Percentiles rank a stretch among this genome's conserved stretches.
phyloP scores from a whole-genome alignment of 64 coral and sea anemone species.

The Anthopleura sola region DNA sequence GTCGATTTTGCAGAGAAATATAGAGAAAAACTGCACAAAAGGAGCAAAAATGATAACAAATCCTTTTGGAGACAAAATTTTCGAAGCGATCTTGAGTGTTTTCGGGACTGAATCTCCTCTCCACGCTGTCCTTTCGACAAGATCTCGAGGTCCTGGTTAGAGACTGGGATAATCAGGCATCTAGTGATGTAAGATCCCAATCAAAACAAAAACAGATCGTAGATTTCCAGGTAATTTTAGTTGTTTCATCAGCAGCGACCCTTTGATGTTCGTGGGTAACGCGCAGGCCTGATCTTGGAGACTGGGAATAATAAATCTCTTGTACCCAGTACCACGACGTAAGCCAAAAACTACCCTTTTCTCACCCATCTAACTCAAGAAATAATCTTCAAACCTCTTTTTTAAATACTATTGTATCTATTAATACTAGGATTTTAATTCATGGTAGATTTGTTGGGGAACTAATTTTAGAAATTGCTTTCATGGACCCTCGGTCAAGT shows the following conservation, averaged over 20 bases:
- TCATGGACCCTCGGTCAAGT: background rate
- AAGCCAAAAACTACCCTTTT: background rate
- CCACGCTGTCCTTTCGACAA: background rate
- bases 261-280: background rate
- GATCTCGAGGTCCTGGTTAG: background rate
- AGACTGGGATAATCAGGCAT: background rate
- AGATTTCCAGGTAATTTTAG: background rate
- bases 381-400: background rate
- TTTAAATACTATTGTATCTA: background rate
- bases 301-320: conserved; percentile 22
- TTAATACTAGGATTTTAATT: background rate
- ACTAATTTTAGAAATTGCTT: background rate
- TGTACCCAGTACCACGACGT: background rate
- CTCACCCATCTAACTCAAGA: too few species aligned
- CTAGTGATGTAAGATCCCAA: conserved; percentile 21
- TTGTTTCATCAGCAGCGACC: conserved; percentile 14
- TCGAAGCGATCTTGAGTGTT: background rate
- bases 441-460: too few species aligned
- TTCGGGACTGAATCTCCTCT: background rate
- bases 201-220: conserved; percentile 30
- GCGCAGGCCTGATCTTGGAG: background rate
- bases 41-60: background rate
- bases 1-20: background rate
- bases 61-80: background rate
- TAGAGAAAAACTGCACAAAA: background rate